Percentiles rank a stretch among this genome's conserved stretches.
Evolutionary conservation across 2,888 invertebrate genomes (phyloP).

Genomic region (Troilus luridus): DNA sequence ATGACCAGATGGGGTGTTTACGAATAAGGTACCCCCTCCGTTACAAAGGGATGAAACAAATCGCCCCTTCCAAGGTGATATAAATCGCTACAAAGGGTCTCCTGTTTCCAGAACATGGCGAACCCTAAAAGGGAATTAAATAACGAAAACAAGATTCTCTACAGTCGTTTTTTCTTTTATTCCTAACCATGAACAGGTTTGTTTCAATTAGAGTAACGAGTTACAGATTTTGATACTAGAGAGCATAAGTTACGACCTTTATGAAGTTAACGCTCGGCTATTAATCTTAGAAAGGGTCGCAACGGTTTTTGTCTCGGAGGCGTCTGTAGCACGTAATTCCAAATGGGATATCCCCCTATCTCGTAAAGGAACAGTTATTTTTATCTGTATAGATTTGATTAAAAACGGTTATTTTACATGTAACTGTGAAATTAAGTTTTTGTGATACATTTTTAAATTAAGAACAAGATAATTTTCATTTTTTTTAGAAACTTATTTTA

Average conservation of each 20-base stretch:
- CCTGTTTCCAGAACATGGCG: not conserved
- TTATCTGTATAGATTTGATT: no score
- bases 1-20: slow-evolving; percentile 1
- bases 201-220: slow-evolving; percentile 19
- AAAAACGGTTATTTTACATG: no score
- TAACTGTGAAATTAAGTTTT: no score
- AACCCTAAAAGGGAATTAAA: slow-evolving; percentile 30
- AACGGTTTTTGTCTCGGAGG: not conserved
- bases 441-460: no score
- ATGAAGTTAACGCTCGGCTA: slow-evolving; percentile 17
- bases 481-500: no score
- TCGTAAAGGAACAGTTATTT: not conserved
- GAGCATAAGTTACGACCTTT: not conserved
- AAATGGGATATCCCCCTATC: not conserved
- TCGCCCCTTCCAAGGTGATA: slow-evolving; percentile 6
- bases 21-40: slow-evolving; percentile 34
- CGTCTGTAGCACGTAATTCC: not conserved
- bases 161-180: not conserved
- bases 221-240: not conserved
- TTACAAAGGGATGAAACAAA: not conserved
- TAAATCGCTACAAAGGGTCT: not conserved
- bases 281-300: slow-evolving; percentile 11
- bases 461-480: no score
- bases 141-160: not conserved
- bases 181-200: not conserved